Evolutionary conservation across 2,888 invertebrate genomes (phyloP).

Genomic region (Drosophila pseudotakahashii): DNA sequence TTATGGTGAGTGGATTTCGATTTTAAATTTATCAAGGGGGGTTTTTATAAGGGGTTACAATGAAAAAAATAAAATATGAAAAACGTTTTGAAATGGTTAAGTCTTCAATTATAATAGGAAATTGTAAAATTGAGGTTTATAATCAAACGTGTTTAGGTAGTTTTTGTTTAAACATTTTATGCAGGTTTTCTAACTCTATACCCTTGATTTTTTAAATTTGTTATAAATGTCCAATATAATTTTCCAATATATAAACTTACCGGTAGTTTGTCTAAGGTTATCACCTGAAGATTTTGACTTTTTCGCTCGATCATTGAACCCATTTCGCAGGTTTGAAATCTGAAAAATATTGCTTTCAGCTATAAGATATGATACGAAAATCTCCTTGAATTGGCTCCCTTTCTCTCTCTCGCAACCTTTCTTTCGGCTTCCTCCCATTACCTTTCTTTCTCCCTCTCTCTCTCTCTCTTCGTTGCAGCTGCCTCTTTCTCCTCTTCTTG

Average conservation of each 20-base stretch:
- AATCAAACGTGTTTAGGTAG: too few relatives aligned
- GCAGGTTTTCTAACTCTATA: too few relatives aligned
- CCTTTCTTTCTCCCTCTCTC: constrained; percentile 44
- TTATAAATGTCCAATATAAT: too few relatives aligned
- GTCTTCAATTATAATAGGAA: too few relatives aligned
- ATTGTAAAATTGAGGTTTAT: too few relatives aligned
- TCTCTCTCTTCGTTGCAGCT: constrained; percentile 29
- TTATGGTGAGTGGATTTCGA: constrained; percentile 83
- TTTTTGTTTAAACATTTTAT: too few relatives aligned
- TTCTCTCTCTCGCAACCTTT: constrained; percentile 7
- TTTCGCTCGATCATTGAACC: constrained; percentile 15
- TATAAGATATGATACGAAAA: neutral
- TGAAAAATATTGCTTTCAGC: neutral
- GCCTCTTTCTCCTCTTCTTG: constrained; percentile 45
- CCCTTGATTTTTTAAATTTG: too few relatives aligned
- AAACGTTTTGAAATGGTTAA: too few relatives aligned
- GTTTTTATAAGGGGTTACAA: neutral
- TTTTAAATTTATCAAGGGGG: constrained; percentile 1
- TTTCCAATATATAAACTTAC: too few relatives aligned
- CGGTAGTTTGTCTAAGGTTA: neutral
- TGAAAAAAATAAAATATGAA: too few relatives aligned
- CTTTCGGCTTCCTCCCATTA: constrained; percentile 12
- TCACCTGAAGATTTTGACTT: neutral
- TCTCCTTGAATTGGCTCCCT: constrained; percentile 6
- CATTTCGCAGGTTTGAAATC: constrained; percentile 1